These are phyloP conservation scores for Saturnia pavonia DNA, from an alignment of 2,888 invertebrate genomes.

Conservation along the genomic window DNA sequence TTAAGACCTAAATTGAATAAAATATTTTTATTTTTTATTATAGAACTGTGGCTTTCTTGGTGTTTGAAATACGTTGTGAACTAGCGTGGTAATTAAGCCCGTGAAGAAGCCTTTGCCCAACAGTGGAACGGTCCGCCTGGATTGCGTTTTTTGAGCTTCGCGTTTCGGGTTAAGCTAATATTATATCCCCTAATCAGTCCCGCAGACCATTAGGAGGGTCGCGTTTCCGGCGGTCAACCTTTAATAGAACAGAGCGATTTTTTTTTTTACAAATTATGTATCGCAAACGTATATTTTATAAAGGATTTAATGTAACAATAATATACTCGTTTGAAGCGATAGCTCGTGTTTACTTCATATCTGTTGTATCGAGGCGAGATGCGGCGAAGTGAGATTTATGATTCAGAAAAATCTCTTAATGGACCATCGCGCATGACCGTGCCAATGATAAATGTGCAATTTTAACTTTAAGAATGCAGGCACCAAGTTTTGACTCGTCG, in stretches of 20 bases:
- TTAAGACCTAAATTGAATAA: no score
- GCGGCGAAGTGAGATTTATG: slow-evolving; percentile 80
- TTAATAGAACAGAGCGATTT: neutral
- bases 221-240: no score
- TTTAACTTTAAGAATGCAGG: slow-evolving; percentile 77
- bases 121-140: no score
- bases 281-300: neutral
- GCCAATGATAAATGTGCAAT: slow-evolving; percentile 79
- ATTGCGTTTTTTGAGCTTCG: no score
- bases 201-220: no score
- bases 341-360: slow-evolving; percentile 67
- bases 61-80: no score
- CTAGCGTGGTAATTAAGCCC: no score
- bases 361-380: slow-evolving; percentile 72
- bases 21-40: no score
- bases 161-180: no score
- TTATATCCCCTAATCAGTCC: no score
- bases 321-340: slow-evolving; percentile 35
- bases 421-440: slow-evolving; percentile 74
- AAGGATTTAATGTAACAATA: neutral
- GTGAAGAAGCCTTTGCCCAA: no score
- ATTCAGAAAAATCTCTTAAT: slow-evolving; percentile 80
- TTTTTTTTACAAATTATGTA: neutral
- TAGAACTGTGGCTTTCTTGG: no score
- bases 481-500: slow-evolving; percentile 74